phyloP scores from a whole-genome alignment of 2,797 vertebrate genomes.

The Nasua narica region DNA sequence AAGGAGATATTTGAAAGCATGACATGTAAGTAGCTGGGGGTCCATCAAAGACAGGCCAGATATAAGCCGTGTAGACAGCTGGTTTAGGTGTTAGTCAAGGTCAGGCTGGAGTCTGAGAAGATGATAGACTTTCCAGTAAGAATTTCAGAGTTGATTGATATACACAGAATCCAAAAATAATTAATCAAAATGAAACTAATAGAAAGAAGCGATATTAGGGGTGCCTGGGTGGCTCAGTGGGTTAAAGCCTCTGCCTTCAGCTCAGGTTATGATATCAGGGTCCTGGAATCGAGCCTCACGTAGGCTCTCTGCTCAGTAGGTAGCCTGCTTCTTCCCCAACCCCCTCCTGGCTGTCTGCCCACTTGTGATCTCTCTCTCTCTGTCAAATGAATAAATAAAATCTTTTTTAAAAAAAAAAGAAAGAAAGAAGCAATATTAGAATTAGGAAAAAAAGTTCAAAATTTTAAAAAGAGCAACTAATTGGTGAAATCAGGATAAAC shows the following conservation, averaged over 20 bases:
- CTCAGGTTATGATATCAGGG: no score
- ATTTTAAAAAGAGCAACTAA: background rate
- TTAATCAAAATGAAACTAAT: background rate
- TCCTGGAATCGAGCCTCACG: no score
- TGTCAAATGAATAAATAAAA: no score
- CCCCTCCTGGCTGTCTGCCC: no score
- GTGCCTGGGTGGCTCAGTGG: no score
- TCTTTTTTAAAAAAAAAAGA: no score
- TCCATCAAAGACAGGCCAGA: background rate
- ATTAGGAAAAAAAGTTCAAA: background rate
- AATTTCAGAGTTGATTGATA: background rate
- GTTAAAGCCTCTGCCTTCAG: no score
- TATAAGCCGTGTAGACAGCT: background rate
- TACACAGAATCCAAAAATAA: background rate
- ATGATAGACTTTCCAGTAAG: background rate
- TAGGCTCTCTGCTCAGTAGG: no score
- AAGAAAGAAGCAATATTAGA: background rate
- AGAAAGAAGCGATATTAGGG: background rate
- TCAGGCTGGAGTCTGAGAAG: background rate
- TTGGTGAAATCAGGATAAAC: background rate
- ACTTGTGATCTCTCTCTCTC: no score
- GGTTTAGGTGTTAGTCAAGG: background rate
- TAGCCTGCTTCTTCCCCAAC: no score
- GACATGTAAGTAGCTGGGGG: background rate
- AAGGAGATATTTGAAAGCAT: background rate